Conservation (phyloP, 2,113 vertebrate genomes). For the Pipra filicauda region DNA sequence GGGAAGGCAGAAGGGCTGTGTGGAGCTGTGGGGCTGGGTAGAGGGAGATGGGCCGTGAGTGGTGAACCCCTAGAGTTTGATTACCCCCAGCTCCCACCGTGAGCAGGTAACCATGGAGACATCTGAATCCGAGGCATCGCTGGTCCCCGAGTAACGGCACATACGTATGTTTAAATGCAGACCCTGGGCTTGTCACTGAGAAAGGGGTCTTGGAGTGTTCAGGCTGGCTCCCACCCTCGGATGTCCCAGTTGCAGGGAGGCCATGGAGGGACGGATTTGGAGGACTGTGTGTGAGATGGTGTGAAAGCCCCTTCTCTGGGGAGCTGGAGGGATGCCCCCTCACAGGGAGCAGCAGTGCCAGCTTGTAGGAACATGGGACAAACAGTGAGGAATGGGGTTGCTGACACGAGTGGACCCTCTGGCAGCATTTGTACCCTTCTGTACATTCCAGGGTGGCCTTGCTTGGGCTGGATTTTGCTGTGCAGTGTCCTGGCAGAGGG, state of each 20-base stretch:
- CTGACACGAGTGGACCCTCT: neutral
- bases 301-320: neutral
- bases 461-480: neutral
- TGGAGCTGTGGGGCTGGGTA: neutral
- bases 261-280: neutral
- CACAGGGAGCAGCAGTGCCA: neutral
- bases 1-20: neutral
- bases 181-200: neutral
- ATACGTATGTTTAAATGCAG: neutral
- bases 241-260: neutral
- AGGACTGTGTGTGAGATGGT: neutral
- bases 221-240: neutral
- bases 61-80: slow-evolving; percentile 61
- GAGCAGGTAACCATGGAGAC: slow-evolving; percentile 78
- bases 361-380: rapidly evolving
- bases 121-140: slow-evolving; percentile 44
- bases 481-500: neutral
- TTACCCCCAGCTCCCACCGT: slow-evolving; percentile 50
- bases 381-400: neutral
- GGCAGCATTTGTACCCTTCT: neutral
- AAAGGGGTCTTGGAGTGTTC: rapidly evolving
- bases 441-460: rapidly evolving
- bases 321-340: neutral
- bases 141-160: neutral
- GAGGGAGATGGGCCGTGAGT: neutral